phyloP scores from a whole-genome alignment of 2,888 invertebrate genomes.

The Prionchulus punctatus region DNA sequence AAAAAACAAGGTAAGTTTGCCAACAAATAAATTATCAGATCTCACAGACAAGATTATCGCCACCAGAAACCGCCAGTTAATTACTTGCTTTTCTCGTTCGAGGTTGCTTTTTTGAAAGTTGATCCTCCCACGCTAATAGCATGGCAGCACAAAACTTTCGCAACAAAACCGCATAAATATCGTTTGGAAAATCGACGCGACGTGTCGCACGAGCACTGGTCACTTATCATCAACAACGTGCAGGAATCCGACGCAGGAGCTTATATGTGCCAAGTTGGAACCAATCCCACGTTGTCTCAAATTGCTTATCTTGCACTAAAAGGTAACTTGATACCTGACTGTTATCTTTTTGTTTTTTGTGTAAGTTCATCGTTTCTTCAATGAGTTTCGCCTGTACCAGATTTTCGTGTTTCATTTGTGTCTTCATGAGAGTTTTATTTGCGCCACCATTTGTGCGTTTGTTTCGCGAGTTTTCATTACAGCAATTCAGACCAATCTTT shows the following conservation, averaged over 20 bases:
- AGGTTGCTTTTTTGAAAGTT: slow-evolving; percentile 80
- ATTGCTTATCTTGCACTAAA: slow-evolving; percentile 24
- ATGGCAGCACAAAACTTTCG: slow-evolving; percentile 5
- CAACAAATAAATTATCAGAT: neutral
- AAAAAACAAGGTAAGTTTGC: slow-evolving; percentile 34
- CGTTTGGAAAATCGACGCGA: slow-evolving; percentile 34
- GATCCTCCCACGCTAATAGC: slow-evolving; percentile 82
- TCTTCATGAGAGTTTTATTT: too few relatives aligned
- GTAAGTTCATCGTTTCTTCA: too few relatives aligned
- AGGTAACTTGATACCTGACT: too few relatives aligned
- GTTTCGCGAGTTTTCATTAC: too few relatives aligned
- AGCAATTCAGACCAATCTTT: too few relatives aligned
- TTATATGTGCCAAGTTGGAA: slow-evolving; percentile 53
- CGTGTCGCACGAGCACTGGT: slow-evolving; percentile 66
- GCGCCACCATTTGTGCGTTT: too few relatives aligned
- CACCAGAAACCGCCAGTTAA: slow-evolving; percentile 21
- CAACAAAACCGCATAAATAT: slow-evolving; percentile 6
- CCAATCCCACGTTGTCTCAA: slow-evolving; percentile 22
- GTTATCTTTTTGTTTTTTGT: too few relatives aligned
- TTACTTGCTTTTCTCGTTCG: slow-evolving; percentile 32
- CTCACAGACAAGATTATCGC: neutral
- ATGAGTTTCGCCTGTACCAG: too few relatives aligned
- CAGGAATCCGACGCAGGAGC: slow-evolving; percentile 73
- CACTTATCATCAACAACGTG: slow-evolving; percentile 68
- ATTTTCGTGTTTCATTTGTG: too few relatives aligned